Conservation (phyloP, 2,113 vertebrate species). For the Danionella cerebrum region DNA sequence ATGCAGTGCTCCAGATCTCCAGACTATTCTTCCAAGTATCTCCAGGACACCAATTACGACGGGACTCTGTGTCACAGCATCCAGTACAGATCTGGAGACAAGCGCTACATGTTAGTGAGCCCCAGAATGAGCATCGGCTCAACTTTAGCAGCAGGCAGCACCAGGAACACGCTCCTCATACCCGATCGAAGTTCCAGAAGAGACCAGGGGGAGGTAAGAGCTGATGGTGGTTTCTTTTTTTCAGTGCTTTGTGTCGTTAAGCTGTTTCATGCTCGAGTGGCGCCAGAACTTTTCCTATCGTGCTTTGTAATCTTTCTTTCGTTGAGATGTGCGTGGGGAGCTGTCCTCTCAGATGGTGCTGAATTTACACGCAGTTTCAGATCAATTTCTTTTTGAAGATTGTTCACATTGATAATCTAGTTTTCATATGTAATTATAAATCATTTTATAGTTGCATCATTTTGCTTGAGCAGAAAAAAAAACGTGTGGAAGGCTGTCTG, state of each 20-base stretch:
- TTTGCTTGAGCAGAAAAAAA: too few species aligned
- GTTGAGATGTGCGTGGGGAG: too few species aligned
- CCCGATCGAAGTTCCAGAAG: constrained; percentile 34
- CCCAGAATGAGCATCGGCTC: constrained; percentile 47
- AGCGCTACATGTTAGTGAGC: constrained; percentile 49
- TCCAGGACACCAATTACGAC: constrained; percentile 30
- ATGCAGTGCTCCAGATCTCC: constrained; percentile 41
- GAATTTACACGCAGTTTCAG: too few species aligned
- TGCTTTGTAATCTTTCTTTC: too few species aligned
- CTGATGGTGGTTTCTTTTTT: not conserved
- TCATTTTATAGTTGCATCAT: too few species aligned
- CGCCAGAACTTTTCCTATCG: too few species aligned
- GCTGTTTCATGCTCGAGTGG: too few species aligned
- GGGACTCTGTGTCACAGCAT: constrained; percentile 39
- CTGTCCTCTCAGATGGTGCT: too few species aligned
- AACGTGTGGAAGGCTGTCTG: too few species aligned
- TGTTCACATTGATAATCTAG: too few species aligned
- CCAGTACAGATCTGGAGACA: constrained; percentile 49
- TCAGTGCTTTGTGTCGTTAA: not conserved
- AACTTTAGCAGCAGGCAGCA: constrained; percentile 40
- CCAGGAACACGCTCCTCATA: constrained; percentile 42
- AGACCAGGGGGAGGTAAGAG: constrained; percentile 45
- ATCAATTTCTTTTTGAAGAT: too few species aligned
- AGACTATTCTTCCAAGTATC: constrained; percentile 34
- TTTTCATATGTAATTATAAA: too few species aligned